These are phyloP conservation scores for Xanthorhoe designata DNA, from an alignment of 2,888 invertebrate species.

Conservation along the genomic window DNA sequence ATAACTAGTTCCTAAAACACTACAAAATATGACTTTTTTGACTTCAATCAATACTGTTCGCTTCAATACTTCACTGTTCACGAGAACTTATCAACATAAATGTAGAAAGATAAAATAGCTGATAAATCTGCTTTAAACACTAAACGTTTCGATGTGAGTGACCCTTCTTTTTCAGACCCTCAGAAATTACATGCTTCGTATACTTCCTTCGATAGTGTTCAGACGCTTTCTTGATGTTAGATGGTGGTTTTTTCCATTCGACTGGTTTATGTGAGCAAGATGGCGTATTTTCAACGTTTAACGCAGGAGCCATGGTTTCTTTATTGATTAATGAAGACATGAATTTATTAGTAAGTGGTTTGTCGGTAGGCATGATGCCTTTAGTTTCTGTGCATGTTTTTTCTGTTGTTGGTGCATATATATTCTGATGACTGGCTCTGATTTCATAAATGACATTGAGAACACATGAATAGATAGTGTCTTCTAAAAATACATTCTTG, in stretches of 20 bases:
- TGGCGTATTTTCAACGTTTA: not conserved
- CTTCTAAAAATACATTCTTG: constrained; percentile 6
- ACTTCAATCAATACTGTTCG: not conserved
- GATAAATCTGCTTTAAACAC: too few species aligned
- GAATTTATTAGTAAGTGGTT: not conserved
- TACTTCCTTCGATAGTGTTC: constrained; percentile 1
- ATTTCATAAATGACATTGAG: not conserved
- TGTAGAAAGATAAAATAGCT: too few species aligned
- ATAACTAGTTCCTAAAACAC: not conserved
- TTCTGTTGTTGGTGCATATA: not conserved
- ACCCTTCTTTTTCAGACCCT: not conserved
- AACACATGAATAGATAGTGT: constrained; percentile 6
- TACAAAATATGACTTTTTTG: not conserved
- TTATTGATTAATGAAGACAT: not conserved
- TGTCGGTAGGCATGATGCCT: too few species aligned
- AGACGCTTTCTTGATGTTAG: constrained; percentile 2
- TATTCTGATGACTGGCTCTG: not conserved
- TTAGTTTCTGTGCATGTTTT: not conserved
- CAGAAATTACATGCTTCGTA: not conserved
- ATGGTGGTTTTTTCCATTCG: not conserved
- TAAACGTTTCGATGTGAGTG: not conserved
- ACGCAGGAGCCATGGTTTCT: not conserved
- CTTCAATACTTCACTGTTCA: too few species aligned
- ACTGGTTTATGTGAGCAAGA: not conserved
- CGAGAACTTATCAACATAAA: too few species aligned